Conservation (phyloP, 2,797 vertebrate species). For the Lepus townsendii region DNA sequence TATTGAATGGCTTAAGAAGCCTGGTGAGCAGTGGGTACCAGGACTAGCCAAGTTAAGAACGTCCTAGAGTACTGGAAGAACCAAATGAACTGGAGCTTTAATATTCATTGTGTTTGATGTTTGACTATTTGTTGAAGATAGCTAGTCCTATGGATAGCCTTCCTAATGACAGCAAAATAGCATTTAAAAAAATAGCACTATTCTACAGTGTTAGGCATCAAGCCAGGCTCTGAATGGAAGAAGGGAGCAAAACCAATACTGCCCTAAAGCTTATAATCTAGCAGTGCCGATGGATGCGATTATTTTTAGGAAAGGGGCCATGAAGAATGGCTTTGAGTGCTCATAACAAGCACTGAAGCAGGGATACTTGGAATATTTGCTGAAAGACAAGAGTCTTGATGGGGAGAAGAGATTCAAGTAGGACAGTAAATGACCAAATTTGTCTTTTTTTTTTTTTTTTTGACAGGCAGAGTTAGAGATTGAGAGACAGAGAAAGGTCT, state of each 20-base stretch:
- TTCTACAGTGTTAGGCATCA: neutral
- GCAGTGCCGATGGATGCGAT: neutral
- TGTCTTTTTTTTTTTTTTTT: neutral
- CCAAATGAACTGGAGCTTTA: neutral
- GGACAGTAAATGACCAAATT: neutral
- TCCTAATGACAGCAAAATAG: constrained; percentile 30
- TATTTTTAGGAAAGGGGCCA: neutral
- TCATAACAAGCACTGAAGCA: neutral
- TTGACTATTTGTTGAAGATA: neutral
- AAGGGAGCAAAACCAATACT: neutral
- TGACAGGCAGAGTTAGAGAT: too few relatives aligned
- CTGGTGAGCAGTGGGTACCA: neutral
- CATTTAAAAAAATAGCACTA: neutral
- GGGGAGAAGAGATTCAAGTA: neutral
- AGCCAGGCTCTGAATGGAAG: neutral
- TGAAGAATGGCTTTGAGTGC: neutral
- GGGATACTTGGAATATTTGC: neutral
- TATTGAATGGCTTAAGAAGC: neutral
- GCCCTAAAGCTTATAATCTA: neutral
- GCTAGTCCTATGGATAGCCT: neutral
- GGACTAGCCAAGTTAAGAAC: neutral
- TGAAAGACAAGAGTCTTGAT: neutral
- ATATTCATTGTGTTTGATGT: neutral
- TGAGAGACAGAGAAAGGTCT: too few relatives aligned
- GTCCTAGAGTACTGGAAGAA: neutral